Evolutionary conservation across 2,888 invertebrate species (phyloP), one percentile per base, ranked within the genome.

Genomic region (Tipula lateralis): DNA sequence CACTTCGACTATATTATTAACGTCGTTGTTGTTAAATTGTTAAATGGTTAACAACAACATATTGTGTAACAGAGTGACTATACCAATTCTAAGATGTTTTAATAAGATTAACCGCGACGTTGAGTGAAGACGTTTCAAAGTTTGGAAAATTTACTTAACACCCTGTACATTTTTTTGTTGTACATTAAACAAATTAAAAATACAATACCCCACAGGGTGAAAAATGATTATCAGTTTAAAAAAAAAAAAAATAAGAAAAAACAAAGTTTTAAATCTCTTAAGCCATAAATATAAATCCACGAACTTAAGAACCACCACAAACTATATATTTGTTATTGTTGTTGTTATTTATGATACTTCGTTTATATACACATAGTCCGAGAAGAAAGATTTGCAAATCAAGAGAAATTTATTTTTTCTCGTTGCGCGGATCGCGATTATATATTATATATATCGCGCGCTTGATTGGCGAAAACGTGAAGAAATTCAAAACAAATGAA

Each of bases 161-260:
- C 9, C 66, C 24, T 66, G 9, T 66, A 9, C 9, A 12, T 66
- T 24, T 66, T 66, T 6, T 32, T 32, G n/a, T 32, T 32, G 6
- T 32, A n/a, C n/a, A n/a, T n/a, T 36, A 44, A 3, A 24, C n/a
- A 50, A n/a, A 50, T 2, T 24, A 24, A 66, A 24, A 66, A 66
- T 7, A 66, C 24, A 66, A 66, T 66, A 66, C 66, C 66, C 66
- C 66, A 66, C 66, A 66, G 66, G 66, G 66, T 66, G 66, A 66
- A 66, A 66, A 66, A 66, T 66, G 66, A 66, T 66, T 66, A 66
- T 66, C 66, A 66, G 24, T 66, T 66, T 66, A 66, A 66, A 24
- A 24, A 50, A 50, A 16, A 16, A 50, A 66, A 66, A 66, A 66
- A 24, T 66, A 9, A 66, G 24, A 24, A 24, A 50, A 50, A 16